Conservation (phyloP, 1,140 invertebrate genomes). For the Drosophila watanabei region DNA sequence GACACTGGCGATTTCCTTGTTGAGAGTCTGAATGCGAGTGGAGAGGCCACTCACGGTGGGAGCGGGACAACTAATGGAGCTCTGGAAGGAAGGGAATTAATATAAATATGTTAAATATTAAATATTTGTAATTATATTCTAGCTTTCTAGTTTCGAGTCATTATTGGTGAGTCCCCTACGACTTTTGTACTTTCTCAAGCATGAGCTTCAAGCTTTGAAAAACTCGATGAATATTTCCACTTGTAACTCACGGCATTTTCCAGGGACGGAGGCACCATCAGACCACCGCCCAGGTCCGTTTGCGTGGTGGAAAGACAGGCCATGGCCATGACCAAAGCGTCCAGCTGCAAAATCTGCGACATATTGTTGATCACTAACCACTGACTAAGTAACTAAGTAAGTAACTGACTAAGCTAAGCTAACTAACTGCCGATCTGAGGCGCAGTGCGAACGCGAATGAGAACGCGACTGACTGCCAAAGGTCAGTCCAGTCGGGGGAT, state of each 20-base stretch:
- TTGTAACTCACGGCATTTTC: constrained; percentile 50
- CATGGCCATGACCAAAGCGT: constrained; percentile 72
- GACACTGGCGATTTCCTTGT: constrained; percentile 36
- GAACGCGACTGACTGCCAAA: constrained; percentile 22
- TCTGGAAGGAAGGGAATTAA: background rate
- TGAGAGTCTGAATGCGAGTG: constrained; percentile 42
- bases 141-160: background rate
- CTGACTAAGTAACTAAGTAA: background rate
- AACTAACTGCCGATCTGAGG: constrained; percentile 21
- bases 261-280: constrained; percentile 19
- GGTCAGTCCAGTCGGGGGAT: constrained; percentile 28
- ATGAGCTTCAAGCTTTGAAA: background rate
- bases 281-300: constrained; percentile 42
- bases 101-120: background rate
- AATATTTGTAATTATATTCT: background rate
- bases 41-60: constrained; percentile 44
- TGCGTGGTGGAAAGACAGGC: constrained; percentile 70
- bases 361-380: constrained; percentile 21
- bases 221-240: background rate
- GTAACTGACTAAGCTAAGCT: constrained; percentile 12
- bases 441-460: constrained; percentile 16
- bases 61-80: constrained; percentile 36
- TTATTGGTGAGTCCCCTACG: background rate
- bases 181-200: background rate
- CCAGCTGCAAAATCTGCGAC: constrained; percentile 68